Evolutionary conservation across 2,113 vertebrate species (phyloP).

Genomic region (Atrichornis clamosus): DNA sequence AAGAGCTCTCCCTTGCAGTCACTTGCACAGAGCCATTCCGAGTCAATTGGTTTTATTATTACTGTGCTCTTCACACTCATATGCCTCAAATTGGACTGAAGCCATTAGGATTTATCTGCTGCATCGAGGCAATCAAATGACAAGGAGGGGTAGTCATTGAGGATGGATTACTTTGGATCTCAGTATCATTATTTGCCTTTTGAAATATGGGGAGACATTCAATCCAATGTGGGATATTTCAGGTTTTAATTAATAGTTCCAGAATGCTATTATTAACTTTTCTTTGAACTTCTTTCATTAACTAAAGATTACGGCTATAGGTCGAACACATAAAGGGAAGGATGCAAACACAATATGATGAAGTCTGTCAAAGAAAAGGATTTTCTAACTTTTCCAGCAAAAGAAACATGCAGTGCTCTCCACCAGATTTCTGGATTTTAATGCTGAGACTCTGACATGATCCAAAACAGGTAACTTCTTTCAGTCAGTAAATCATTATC

Average conservation of each 20-base stretch:
- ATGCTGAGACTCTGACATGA: not conserved
- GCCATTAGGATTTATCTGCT: conserved; percentile 50
- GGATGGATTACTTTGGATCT: conserved; percentile 29
- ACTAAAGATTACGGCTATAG: not conserved
- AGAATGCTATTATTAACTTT: not conserved
- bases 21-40: not conserved
- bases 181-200: not conserved
- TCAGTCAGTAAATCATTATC: not conserved
- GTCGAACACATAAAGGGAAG: not conserved
- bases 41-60: conserved; percentile 49
- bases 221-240: not conserved
- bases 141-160: conserved; percentile 37
- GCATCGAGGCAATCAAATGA: conserved; percentile 12
- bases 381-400: not conserved
- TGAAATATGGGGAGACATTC: not conserved
- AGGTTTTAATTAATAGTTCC: conserved; percentile 17
- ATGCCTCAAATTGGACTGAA: conserved; percentile 18
- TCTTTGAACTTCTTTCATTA: conserved; percentile 3
- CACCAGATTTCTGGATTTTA: not conserved
- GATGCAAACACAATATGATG: not conserved
- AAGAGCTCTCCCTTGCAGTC: not conserved
- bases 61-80: conserved; percentile 49
- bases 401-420: not conserved
- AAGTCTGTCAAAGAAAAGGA: not conserved
- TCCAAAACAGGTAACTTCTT: not conserved